Conservation (phyloP, 1,140 invertebrate genomes). For the Charaxes varanes region DNA sequence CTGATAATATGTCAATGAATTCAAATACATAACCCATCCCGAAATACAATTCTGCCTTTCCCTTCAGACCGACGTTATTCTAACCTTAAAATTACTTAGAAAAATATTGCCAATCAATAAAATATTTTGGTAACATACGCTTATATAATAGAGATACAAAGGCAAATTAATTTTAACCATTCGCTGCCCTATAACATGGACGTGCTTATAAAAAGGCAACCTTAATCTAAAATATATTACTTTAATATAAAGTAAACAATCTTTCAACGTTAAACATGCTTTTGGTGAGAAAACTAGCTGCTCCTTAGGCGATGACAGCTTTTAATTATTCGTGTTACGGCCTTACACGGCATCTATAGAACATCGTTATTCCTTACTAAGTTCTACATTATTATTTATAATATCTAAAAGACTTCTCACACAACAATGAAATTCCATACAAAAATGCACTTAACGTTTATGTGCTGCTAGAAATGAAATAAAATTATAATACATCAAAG, state of each 20-base stretch:
- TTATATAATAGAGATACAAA: constrained; percentile 37
- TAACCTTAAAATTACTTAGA: constrained; percentile 42
- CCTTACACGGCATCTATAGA: too few relatives aligned
- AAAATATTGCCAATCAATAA: constrained; percentile 48
- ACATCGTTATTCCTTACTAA: too few relatives aligned
- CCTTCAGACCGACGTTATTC: constrained; percentile 19
- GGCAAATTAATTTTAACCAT: constrained; percentile 41
- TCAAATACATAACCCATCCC: too few relatives aligned
- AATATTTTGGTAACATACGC: constrained; percentile 44
- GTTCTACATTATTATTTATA: too few relatives aligned
- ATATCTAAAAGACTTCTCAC: too few relatives aligned
- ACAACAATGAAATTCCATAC: too few relatives aligned
- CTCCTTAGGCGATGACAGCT: constrained; percentile 12
- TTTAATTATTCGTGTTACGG: constrained; percentile 2
- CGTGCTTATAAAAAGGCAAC: constrained; percentile 60
- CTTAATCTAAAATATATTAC: constrained; percentile 55
- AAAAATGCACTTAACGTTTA: too few relatives aligned
- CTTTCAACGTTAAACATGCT: constrained; percentile 15
- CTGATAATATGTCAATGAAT: too few relatives aligned
- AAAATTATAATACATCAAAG: too few relatives aligned
- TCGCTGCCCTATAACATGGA: constrained; percentile 60
- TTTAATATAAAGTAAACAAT: constrained; percentile 61
- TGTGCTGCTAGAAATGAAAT: too few relatives aligned
- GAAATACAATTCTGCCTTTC: constrained; percentile 21
- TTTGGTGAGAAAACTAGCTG: constrained; percentile 25